Percentiles rank a stretch among this genome's conserved stretches.
Evolutionary conservation across 1,140 invertebrate genomes (phyloP).

Genomic region (Uloborus diversus): DNA sequence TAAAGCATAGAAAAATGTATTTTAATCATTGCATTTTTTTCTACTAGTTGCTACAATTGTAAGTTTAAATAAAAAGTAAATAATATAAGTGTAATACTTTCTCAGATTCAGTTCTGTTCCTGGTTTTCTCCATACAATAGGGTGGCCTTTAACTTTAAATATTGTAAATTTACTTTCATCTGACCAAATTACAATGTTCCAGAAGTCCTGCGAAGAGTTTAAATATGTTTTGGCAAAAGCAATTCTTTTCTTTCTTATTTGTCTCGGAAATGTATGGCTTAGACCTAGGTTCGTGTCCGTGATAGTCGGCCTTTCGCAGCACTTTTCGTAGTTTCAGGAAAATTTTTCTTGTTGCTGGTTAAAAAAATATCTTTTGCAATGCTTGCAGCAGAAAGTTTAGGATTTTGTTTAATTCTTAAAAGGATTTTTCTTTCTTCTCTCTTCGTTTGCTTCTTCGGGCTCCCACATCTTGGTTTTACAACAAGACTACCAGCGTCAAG

Average conservation of each 20-base stretch:
- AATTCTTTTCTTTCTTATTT: not conserved
- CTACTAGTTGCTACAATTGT: too few relatives aligned
- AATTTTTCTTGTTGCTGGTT: not conserved
- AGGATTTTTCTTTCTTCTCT: not conserved
- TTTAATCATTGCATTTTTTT: too few relatives aligned
- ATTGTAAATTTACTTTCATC: constrained; percentile 46
- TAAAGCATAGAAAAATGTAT: too few relatives aligned
- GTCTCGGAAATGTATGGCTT: not conserved
- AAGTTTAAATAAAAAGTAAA: too few relatives aligned
- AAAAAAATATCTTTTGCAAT: not conserved
- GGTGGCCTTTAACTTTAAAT: not conserved
- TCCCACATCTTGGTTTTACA: not conserved
- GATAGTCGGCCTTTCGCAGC: not conserved
- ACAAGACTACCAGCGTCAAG: not conserved
- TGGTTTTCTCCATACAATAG: constrained; percentile 8
- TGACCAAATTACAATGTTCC: constrained; percentile 27
- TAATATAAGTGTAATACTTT: too few relatives aligned
- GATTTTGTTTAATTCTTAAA: not conserved
- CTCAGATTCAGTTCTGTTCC: constrained; percentile 5
- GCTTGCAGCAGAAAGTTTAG: not conserved
- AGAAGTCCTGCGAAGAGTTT: constrained; percentile 8
- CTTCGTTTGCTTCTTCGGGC: not conserved
- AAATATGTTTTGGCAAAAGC: not conserved
- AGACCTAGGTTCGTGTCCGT: not conserved
- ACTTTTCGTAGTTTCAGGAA: not conserved